Base-by-base conservation (phyloP, 1,140 invertebrate genomes). In the Drosophila obscura region DNA sequence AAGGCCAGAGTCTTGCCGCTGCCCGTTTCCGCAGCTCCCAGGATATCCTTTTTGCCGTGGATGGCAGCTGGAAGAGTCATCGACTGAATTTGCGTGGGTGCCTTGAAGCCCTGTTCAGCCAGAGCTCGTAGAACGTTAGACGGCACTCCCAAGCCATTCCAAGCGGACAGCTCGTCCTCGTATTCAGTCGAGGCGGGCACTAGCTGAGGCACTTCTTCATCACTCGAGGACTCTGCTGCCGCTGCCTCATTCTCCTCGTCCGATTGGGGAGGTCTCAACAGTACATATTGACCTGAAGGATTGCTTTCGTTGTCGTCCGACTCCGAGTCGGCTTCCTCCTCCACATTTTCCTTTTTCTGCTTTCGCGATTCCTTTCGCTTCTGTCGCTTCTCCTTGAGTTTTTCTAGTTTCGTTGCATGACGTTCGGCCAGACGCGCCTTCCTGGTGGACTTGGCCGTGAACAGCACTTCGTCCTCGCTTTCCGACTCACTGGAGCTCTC, bases 1-100 rank as follows among this genome's bases (percentile, higher is more conserved):
- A 99, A 99, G 0, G 98, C 98, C 43, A 99, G 92, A 0, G 98
- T 99, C 94, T 99, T 99, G 1, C 98, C 98, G 94, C 97, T 99
- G 7, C 98, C 98, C 1, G 98, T 99, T 94, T 99, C 97, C 9
- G 98, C 98, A 67, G 98, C 98, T 69, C 98, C 98, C 16, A 99
- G 92, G 78, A 99, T 96, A 93, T 99, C 98, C 93, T 91, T 91
- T 41, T 92, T 93, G 93, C 94, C 97, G 83, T 96, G 94, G 80
- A 99, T 96, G 31, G 98, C 97, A 61, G 97, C 94, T 22, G 97
- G 96, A 35, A 99, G 92, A 7, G 95, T 94, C 48, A 96, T 89
- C 26, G 94, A 92, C 92, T 97, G 95, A 88, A 99, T 99, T 76
- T 95, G 93, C 2, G 98, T 99, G 1, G 98, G 98, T 11, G 93